Conservation (phyloP, 1,140 invertebrate species). For the Papilio xuthus region DNA sequence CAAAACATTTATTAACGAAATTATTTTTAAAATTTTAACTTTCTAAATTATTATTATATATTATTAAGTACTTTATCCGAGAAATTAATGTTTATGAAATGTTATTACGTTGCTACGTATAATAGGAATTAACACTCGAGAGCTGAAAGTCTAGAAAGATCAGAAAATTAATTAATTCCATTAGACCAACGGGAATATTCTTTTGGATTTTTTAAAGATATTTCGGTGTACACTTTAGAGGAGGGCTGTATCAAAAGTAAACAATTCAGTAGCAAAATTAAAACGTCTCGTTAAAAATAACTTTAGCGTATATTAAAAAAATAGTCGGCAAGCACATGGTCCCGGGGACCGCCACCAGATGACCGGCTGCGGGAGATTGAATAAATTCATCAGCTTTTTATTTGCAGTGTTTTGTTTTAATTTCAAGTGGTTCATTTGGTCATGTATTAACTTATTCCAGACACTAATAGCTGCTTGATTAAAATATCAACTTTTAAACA, state of each 20-base stretch:
- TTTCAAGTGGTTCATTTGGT: neutral
- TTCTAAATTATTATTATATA: no score
- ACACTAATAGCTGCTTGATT: no score
- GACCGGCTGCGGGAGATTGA: neutral
- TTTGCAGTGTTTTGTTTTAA: neutral
- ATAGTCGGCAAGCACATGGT: slow-evolving; percentile 9
- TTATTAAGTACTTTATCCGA: no score
- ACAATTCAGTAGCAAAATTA: neutral
- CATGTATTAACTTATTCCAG: neutral
- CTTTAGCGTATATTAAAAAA: slow-evolving; percentile 19
- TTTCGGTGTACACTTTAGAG: neutral
- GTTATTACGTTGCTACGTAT: neutral
- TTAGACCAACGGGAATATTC: neutral
- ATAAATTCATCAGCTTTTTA: neutral
- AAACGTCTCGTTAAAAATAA: slow-evolving; percentile 9
- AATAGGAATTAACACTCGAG: neutral
- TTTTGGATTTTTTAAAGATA: neutral
- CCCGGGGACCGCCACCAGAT: neutral
- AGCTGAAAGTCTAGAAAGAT: neutral
- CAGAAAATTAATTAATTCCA: no score
- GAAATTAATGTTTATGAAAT: no score
- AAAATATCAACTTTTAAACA: no score
- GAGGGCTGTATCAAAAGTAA: neutral
- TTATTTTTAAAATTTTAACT: no score
- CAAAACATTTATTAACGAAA: no score